Base-by-base conservation (phyloP, 2,888 invertebrate species). In the Hipparchia semele region DNA sequence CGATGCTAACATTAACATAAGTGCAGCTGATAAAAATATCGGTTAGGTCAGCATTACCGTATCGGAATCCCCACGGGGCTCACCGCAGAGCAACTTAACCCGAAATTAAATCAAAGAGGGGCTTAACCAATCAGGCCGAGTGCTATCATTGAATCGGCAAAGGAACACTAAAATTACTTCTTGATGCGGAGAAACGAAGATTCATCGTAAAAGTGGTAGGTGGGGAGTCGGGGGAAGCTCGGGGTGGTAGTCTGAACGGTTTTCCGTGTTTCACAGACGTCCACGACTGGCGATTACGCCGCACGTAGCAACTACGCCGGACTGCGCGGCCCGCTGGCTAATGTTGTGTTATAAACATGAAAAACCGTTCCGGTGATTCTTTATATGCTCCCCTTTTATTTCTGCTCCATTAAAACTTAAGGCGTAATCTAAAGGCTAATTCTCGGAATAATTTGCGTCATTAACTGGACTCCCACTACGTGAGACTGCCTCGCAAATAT, bases 141-240 rank as follows among this genome's bases (percentile, higher is more conserved):
- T 94, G 93, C 92, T 94, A 93, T 92, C 94, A 92, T 93, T 93
- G 92, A 93, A 93, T 93, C 92, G 92, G 91, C 89, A 91, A 93
- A 92, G 91, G 91, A 93, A 94, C 93, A 93, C 92, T 92, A 92
- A 93, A 93, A 93, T 93, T 93, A 92, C 93, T 94, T 93, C 93
- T 92, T 93, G 93, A 92, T 93, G 91, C 92, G 91, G 90, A 91
- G 93, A 92, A 93, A 92, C 92, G 93, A 94, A 93, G 93, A 94
- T 93, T 93, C 93, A 93, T 93, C 93, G 93, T 94, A 93, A 93
- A 93, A 93, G 91, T 90, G 90, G 91, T 87, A 88, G 90, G 89
- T 81, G 83, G 80, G 82, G 83, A 80, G 80, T 81, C 76, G 80
- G 80, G 79, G 77, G 78, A 75, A 62, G 78, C 78, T 77, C 78